Evolutionary conservation across 64 coral and sea anemone species (phyloP), one percentile per base, ranked within the genome.

Genomic region (Stichodactyla helianthus): DNA sequence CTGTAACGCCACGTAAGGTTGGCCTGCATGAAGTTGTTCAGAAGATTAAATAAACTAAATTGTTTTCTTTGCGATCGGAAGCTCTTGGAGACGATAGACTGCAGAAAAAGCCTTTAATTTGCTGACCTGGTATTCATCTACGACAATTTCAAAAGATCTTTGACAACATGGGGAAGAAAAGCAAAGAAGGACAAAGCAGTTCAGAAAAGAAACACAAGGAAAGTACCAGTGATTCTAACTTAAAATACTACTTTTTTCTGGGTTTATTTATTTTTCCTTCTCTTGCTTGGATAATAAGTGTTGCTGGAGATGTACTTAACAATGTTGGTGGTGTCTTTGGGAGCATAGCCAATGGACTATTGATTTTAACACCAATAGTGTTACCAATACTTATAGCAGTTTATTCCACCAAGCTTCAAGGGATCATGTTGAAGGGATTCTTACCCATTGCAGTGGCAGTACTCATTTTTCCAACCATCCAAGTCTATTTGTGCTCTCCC

Each of bases 401-500:
- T 44, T 57, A 77, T 51, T 83, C 88, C 44, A 97, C 90, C 54
- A 74, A 81, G 10, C 79, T 97, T 4, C 56, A 91, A 81, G 18
- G 78, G 1, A 18, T 82, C 60, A 80, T 93, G 53, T 71, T 92
- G 8, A 97, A 97, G 51, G 67, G 81, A 53, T n/a, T 90, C 52
- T 70, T 97, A 16, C 91, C 91, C 12, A 53, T 90, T 4, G 18
- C 91, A 7, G 23, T 99, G 50, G 85, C 86, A 8, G 84, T 93
- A 26, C 82, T 99, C 35, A 64, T 99, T n/a, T 92, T 95, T 20
- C 97, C 97, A 35, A 88, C 93, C 4, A 71, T 93, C 50, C 93
- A 91, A 92, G 93, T 99, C 2, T 95, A 99, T 91, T 82, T 99
- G 6, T 99, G 97, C 55, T 99, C 97, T 77, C 97, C 97, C 18